phyloP scores from a whole-genome alignment of 2,797 vertebrate species.

The Eulemur coronatus region DNA sequence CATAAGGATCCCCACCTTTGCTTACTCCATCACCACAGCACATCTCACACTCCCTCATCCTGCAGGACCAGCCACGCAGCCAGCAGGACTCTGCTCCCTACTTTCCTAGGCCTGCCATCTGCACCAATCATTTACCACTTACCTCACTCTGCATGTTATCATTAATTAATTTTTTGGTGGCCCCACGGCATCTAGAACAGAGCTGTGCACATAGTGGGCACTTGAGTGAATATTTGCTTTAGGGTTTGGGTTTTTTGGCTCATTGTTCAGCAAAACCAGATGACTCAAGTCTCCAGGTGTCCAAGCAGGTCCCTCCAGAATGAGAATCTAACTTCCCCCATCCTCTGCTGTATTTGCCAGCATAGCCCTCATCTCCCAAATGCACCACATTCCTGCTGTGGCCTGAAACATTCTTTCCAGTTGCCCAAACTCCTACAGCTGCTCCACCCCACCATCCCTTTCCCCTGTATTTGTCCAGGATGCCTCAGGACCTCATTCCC shows the following conservation, averaged over 20 bases:
- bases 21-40: not conserved
- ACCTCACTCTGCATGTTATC: not conserved
- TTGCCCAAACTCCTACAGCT: not conserved
- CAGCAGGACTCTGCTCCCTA: not conserved
- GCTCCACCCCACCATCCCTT: not conserved
- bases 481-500: not conserved
- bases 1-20: not conserved
- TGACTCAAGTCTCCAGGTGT: not conserved
- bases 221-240: not conserved
- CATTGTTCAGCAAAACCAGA: not conserved
- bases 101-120: not conserved
- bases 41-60: not conserved
- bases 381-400: not conserved
- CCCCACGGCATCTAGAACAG: not conserved
- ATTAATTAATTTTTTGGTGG: not conserved
- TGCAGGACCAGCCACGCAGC: not conserved
- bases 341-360: not conserved
- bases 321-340: not conserved
- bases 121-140: not conserved
- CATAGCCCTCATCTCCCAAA: not conserved
- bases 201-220: not conserved
- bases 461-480: not conserved
- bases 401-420: not conserved
- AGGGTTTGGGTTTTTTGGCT: not conserved
- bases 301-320: not conserved